These are phyloP conservation scores for Petrocephalus sullivani DNA, from an alignment of 2,797 vertebrate species.

Conservation along the genomic window DNA sequence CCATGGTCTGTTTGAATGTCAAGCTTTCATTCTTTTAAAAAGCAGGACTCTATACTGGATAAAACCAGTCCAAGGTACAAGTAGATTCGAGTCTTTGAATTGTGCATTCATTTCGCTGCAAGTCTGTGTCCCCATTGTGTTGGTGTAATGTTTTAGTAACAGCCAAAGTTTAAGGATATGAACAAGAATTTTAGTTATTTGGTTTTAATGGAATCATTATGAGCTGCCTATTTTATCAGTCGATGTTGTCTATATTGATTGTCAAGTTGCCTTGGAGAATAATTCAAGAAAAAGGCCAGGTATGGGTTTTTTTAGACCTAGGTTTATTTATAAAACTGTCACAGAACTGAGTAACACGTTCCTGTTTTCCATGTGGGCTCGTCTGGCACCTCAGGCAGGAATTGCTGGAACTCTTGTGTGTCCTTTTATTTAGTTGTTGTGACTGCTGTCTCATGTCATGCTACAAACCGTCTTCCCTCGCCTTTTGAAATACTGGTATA, in stretches of 20 bases:
- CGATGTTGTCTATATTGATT: background rate
- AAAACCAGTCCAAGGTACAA: background rate
- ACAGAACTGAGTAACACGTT: background rate
- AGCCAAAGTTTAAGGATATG: background rate
- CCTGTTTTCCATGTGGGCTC: background rate
- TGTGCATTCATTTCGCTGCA: background rate
- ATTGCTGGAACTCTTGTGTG: background rate
- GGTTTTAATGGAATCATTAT: background rate
- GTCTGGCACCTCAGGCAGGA: background rate
- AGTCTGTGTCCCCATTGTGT: background rate
- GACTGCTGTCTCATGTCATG: background rate
- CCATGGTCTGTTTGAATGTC: background rate
- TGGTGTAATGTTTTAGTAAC: background rate
- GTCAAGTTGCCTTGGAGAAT: background rate
- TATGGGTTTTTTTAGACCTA: background rate
- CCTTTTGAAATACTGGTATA: background rate
- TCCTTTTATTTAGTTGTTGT: background rate
- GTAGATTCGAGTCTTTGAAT: background rate
- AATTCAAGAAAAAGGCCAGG: background rate
- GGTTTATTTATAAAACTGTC: background rate
- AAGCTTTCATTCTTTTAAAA: background rate
- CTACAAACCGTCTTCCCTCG: background rate
- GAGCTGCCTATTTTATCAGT: background rate
- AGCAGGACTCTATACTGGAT: background rate
- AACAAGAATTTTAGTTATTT: background rate